Percentiles rank a stretch among this genome's conserved stretches.
These are phyloP conservation scores for Blera fallax DNA, from an alignment of 2,888 invertebrate genomes.

Conservation along the genomic window DNA sequence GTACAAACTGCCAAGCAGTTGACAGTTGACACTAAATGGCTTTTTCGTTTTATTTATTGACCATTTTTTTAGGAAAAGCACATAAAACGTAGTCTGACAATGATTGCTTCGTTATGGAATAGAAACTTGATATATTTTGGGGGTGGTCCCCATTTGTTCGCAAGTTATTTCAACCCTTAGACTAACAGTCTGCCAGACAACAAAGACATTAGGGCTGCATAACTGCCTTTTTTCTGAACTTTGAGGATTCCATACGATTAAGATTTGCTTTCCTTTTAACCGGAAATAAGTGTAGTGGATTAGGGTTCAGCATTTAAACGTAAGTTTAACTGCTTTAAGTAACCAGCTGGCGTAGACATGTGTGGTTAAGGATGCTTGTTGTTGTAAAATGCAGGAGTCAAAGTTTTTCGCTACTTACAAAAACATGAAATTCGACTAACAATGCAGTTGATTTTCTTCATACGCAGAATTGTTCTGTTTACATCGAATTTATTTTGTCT, in stretches of 20 bases:
- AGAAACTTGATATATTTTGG: slow-evolving; percentile 49
- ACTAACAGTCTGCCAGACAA: slow-evolving; percentile 26
- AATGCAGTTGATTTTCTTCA: too few relatives aligned
- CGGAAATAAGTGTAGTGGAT: neutral
- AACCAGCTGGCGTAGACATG: too few relatives aligned
- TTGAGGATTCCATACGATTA: neutral
- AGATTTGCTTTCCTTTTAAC: neutral
- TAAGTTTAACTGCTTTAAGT: too few relatives aligned
- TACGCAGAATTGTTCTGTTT: too few relatives aligned
- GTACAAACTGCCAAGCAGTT: slow-evolving; percentile 51
- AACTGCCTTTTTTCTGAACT: neutral
- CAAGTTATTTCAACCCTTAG: neutral
- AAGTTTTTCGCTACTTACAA: too few relatives aligned
- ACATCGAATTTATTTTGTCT: too few relatives aligned
- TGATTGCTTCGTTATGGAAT: slow-evolving; percentile 20
- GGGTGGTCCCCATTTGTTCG: neutral
- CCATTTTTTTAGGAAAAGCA: slow-evolving; percentile 8
- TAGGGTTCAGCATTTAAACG: neutral
- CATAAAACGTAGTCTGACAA: slow-evolving; percentile 24
- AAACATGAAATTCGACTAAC: too few relatives aligned
- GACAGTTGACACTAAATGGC: slow-evolving; percentile 69
- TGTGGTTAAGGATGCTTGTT: too few relatives aligned
- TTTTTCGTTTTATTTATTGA: slow-evolving; percentile 52
- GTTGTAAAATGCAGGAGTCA: too few relatives aligned
- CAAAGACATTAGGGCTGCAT: slow-evolving; percentile 41